These are phyloP conservation scores for Haliclystus octoradiatus DNA, from an alignment of 30 jellyfish, hydroid and myxozoan species.

Conservation along the genomic window DNA sequence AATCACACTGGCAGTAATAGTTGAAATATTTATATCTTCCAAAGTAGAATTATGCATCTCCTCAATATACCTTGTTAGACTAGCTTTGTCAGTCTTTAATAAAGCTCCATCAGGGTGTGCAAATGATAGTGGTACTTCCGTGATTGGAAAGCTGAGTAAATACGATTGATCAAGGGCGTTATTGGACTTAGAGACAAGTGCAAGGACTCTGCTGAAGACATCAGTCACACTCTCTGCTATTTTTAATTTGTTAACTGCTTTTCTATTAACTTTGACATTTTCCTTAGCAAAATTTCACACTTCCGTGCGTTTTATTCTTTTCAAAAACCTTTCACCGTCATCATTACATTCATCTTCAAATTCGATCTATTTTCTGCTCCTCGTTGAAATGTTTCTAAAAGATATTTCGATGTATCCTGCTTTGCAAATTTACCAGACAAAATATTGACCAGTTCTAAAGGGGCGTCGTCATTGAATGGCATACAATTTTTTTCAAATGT, in stretches of 20 bases:
- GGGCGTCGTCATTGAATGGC: neutral
- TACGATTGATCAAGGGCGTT: neutral
- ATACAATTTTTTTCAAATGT: neutral
- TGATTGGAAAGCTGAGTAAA: neutral
- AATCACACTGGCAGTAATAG: neutral
- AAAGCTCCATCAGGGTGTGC: slow-evolving; percentile 1
- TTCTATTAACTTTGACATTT: no score
- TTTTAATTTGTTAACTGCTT: no score
- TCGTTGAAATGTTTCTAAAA: neutral
- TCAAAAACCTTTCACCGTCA: neutral
- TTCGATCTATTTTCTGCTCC: neutral
- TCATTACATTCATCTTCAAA: neutral
- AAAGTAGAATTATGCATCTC: no score
- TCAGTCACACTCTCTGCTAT: neutral
- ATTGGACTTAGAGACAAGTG: neutral
- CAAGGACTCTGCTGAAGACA: neutral
- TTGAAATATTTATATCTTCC: neutral
- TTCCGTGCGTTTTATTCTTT: neutral
- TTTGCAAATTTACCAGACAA: neutral
- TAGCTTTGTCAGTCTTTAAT: neutral
- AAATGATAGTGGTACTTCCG: slow-evolving; percentile 1
- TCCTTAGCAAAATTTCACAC: neutral
- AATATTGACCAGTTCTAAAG: neutral
- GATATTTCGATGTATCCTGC: neutral
- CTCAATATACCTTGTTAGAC: neutral